Evolutionary conservation across 2,797 vertebrate genomes (phyloP).

Genomic region (Toxotes lorentzi): DNA sequence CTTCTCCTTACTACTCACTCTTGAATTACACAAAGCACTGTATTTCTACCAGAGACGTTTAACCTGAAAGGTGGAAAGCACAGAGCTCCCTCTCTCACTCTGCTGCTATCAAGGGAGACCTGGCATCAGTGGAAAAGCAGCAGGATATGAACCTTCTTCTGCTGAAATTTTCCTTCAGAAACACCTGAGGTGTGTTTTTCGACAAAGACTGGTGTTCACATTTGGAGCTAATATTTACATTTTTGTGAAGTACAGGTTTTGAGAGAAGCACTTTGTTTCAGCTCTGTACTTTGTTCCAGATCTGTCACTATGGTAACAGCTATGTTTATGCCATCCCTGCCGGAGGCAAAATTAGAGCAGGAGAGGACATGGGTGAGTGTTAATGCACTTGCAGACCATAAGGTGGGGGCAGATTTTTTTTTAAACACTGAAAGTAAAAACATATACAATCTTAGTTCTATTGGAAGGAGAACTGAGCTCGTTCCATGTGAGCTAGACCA

Average conservation of each 20-base stretch:
- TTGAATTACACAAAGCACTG: slow-evolving; percentile 6
- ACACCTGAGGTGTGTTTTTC: slow-evolving; percentile 12
- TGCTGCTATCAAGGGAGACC: neutral
- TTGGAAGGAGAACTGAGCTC: neutral
- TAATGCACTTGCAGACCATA: slow-evolving; percentile 34
- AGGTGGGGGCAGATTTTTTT: slow-evolving; percentile 3
- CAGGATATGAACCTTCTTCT: slow-evolving; percentile 25
- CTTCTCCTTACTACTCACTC: neutral
- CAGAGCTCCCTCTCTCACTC: neutral
- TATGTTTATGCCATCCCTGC: slow-evolving; percentile 58
- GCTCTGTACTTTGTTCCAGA: slow-evolving; percentile 25
- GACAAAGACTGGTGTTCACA: slow-evolving; percentile 3
- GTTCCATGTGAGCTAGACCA: neutral
- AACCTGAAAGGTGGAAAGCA: slow-evolving; percentile 12
- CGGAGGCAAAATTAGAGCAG: slow-evolving; percentile 35
- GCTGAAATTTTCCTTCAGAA: slow-evolving; percentile 29
- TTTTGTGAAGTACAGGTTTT: slow-evolving; percentile 34
- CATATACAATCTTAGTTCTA: neutral
- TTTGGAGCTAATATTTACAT: slow-evolving; percentile 33
- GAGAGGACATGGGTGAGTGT: slow-evolving; percentile 29
- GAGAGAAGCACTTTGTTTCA: slow-evolving; percentile 25
- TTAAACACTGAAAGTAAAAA: slow-evolving; percentile 14
- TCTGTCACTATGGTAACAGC: slow-evolving; percentile 61
- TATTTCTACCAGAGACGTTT: neutral
- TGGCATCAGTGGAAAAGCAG: slow-evolving; percentile 31